Conservation (phyloP, 2,797 vertebrate species). For the Falco berigora region DNA sequence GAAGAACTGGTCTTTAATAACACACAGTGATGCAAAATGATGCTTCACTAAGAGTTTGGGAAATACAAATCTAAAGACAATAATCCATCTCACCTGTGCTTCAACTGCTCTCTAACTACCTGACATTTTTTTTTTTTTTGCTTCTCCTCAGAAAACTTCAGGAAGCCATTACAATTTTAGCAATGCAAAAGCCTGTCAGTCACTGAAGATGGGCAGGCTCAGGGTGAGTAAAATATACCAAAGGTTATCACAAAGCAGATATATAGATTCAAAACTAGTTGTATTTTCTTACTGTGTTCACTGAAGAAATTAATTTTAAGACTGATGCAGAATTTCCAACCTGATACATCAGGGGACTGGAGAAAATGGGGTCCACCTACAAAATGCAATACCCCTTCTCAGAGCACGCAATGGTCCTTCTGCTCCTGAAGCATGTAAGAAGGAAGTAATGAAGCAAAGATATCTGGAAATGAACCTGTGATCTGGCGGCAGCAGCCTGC, state of each 20-base stretch:
- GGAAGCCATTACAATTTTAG: not conserved
- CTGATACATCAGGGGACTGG: not conserved
- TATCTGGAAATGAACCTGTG: not conserved
- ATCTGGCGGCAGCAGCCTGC: not conserved
- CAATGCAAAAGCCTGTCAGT: not conserved
- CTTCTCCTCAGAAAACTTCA: not conserved
- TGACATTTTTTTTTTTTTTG: not conserved
- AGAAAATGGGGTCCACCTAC: not conserved
- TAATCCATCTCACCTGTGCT: not conserved
- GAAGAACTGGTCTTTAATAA: not conserved
- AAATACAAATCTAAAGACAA: not conserved
- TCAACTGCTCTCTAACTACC: not conserved
- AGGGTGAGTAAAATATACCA: not conserved
- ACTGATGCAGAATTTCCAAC: not conserved
- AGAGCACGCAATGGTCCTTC: not conserved
- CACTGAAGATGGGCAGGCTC: not conserved
- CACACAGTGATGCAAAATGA: not conserved
- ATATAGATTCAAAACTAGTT: not conserved
- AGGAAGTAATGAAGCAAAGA: not conserved
- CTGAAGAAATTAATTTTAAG: not conserved
- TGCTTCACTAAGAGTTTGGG: not conserved
- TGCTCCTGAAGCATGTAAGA: not conserved
- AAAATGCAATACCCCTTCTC: not conserved
- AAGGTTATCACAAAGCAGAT: not conserved
- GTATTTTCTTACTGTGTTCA: not conserved